Conservation (phyloP, 2,888 invertebrate species). For the Anarsia innoxiella region DNA sequence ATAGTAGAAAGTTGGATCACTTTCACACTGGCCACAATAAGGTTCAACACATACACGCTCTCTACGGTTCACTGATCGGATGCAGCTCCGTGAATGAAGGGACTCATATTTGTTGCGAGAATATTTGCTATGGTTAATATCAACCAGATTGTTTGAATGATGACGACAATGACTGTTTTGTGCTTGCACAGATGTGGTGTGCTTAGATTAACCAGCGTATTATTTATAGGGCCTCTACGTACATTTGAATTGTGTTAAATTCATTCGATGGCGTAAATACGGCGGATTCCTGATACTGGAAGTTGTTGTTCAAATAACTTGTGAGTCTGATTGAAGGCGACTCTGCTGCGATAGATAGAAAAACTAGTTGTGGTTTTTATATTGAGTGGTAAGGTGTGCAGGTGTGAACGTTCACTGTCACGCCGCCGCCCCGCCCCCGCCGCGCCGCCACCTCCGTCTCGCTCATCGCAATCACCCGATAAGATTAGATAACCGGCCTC, state of each 20-base stretch:
- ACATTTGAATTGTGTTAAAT: too few relatives aligned
- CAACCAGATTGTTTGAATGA: constrained; percentile 19
- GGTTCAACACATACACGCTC: constrained; percentile 19
- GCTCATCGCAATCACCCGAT: constrained; percentile 26
- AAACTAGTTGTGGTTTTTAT: too few relatives aligned
- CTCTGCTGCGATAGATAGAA: too few relatives aligned
- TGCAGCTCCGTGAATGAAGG: constrained; percentile 32
- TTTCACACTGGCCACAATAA: constrained; percentile 36
- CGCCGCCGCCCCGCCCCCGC: neutral
- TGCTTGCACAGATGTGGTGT: constrained; percentile 13
- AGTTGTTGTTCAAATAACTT: too few relatives aligned
- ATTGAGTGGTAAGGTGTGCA: too few relatives aligned
- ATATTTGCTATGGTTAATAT: constrained; percentile 28
- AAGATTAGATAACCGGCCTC: constrained; percentile 33
- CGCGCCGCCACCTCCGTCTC: too few relatives aligned
- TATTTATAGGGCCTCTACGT: too few relatives aligned
- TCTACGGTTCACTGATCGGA: constrained; percentile 18
- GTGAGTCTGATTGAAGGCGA: too few relatives aligned
- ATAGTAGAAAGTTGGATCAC: constrained; percentile 48
- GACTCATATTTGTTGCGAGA: constrained; percentile 27
- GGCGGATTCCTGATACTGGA: too few relatives aligned
- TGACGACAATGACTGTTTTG: constrained; percentile 14
- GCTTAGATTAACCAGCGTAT: too few relatives aligned
- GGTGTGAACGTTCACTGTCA: constrained; percentile 9
- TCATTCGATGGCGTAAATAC: too few relatives aligned